Conservation (phyloP, 2,888 invertebrate species). For the Xanthorhoe spadicearia region DNA sequence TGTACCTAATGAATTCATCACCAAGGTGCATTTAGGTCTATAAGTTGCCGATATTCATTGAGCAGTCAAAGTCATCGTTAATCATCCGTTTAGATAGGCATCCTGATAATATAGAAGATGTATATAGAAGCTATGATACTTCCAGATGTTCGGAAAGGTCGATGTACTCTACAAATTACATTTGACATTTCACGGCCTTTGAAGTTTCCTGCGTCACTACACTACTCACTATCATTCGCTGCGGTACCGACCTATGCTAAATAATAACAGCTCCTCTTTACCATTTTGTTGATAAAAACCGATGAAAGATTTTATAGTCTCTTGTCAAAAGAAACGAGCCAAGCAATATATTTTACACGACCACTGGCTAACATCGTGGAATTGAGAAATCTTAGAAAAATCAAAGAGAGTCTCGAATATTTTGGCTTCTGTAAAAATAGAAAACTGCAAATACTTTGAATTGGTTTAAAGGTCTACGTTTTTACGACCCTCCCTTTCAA, state of each 20-base stretch:
- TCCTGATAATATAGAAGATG: conserved; percentile 16
- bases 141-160: conserved; percentile 46
- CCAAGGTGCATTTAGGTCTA: conserved; percentile 14
- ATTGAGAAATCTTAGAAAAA: conserved; percentile 21
- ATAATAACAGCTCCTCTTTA: background rate
- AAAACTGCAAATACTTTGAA: conserved; percentile 18
- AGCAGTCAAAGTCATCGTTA: conserved; percentile 19
- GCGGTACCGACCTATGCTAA: conserved; percentile 30
- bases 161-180: conserved; percentile 47
- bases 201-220: conserved; percentile 51
- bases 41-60: conserved; percentile 17
- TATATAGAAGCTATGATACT: background rate
- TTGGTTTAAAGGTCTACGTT: conserved; percentile 23
- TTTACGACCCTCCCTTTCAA: conserved; percentile 30
- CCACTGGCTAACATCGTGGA: conserved; percentile 34
- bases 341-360: conserved; percentile 35
- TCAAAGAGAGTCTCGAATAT: conserved; percentile 30
- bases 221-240: conserved; percentile 46
- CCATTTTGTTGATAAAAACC: conserved; percentile 30
- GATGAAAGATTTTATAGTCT: conserved; percentile 47
- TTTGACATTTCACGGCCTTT: conserved; percentile 54
- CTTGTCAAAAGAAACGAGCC: conserved; percentile 48
- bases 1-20: background rate
- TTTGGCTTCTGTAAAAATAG: conserved; percentile 18
- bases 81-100: conserved; percentile 14